phyloP scores from a whole-genome alignment of 2,888 invertebrate species.

The Beris chalybata region DNA sequence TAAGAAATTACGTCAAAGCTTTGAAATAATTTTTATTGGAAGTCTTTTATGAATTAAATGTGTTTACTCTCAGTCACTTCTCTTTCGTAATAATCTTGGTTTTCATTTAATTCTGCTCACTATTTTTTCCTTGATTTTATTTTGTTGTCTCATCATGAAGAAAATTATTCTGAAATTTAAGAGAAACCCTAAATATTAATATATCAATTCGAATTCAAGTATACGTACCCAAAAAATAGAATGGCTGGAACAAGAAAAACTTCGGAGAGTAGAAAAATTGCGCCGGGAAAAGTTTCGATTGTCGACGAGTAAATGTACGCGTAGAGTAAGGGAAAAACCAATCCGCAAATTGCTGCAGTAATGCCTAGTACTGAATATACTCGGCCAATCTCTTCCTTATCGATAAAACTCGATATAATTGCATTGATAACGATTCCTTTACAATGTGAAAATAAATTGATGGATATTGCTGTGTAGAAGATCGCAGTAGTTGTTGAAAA shows the following conservation, averaged over 20 bases:
- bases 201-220: not conserved
- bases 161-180: not conserved
- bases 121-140: not conserved
- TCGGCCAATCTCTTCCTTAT: constrained; percentile 24
- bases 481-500: constrained; percentile 17
- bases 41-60: not conserved
- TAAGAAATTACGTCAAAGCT: not conserved
- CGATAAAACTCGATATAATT: constrained; percentile 16
- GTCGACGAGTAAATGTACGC: constrained; percentile 10
- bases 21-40: not conserved
- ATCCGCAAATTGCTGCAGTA: constrained; percentile 16
- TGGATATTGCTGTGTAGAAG: constrained; percentile 14
- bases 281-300: constrained; percentile 18
- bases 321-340: constrained; percentile 14
- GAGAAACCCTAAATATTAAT: not conserved
- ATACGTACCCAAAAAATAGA: constrained; percentile 10
- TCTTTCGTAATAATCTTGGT: no score
- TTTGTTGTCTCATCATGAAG: not conserved
- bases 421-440: constrained; percentile 29
- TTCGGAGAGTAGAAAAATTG: constrained; percentile 19
- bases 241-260: constrained; percentile 21
- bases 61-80: not conserved
- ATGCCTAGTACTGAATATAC: constrained; percentile 23
- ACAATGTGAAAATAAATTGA: constrained; percentile 25
- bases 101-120: no score